Evolutionary conservation across 2,888 invertebrate species (phyloP), one percentile per base, ranked within the genome.

Genomic region (Macrostomum cliftonense): DNA sequence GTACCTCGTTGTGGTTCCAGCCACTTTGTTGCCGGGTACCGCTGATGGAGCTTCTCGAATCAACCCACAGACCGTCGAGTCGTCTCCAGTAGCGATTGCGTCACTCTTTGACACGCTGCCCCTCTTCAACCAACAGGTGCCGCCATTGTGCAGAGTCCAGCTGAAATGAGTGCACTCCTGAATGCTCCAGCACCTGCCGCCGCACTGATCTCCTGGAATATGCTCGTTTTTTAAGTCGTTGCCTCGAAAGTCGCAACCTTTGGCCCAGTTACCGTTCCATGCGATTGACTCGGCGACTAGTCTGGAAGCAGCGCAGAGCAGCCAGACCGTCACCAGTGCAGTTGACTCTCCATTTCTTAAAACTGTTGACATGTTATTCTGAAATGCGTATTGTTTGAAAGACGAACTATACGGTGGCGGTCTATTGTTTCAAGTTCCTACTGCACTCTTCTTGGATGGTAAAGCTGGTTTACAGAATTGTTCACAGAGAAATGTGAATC

Each of bases 1-100:
- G 19, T 52, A 52, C 37, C 54, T 42, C 17, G 53, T 52, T 1
- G 53, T 52, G 14, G 13, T 50, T 12, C 53, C 53, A 20, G 42
- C 2, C 2, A 13, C 21, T n/a, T n/a, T n/a, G n/a, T n/a, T n/a
- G n/a, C n/a, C n/a, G n/a, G n/a, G n/a, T n/a, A n/a, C n/a, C n/a
- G n/a, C n/a, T n/a, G n/a, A n/a, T n/a, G n/a, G n/a, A 2, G 2
- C 4, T 9, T 1, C 2, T 1, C 17, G 21, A 9, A 17, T 45
- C 21, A 48, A 19, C 16, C 49, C 49, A 44, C 49, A 48, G 39
- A 49, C 49, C 46, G 39, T 49, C 1, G 19, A 39, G 36, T 19
- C 37, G 38, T 46, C 49, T 14, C 12, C 13, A 11, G 37, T 46
- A 28, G 13, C 1, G 37, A 45, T 17, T 12, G 48, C 48, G 14